A percentile compares a stretch with the other conserved stretches of the same genome.
These are phyloP conservation scores for Periophthalmodon schlosseri DNA, from an alignment of 2,113 vertebrate genomes.

Conservation along the genomic window DNA sequence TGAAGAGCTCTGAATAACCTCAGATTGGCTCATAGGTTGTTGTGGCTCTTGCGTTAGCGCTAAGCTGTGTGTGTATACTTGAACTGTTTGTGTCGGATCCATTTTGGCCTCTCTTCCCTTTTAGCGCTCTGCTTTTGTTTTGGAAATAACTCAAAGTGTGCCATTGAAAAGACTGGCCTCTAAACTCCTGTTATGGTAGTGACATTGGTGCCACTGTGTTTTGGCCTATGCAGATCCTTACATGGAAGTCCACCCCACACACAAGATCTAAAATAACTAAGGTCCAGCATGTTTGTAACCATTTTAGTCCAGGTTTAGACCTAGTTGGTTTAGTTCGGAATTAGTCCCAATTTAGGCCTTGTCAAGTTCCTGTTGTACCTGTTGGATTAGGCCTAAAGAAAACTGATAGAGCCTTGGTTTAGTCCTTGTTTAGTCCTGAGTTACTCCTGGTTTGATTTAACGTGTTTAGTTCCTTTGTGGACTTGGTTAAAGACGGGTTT, in stretches of 20 bases:
- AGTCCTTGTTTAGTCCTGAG: no score
- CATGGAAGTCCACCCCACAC: conserved; percentile 60
- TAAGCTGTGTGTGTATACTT: conserved; percentile 17
- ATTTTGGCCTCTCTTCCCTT: conserved; percentile 49
- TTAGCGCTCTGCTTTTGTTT: conserved; percentile 58
- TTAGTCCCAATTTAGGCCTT: no score
- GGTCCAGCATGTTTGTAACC: not conserved
- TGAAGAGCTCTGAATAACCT: not conserved
- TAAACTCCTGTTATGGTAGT: conserved; percentile 75
- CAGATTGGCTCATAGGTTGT: not conserved
- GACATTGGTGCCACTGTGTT: conserved; percentile 73
- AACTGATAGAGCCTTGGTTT: no score
- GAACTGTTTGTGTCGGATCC: conserved; percentile 36
- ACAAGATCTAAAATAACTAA: not conserved
- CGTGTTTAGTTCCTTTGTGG: no score
- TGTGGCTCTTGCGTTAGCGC: not conserved
- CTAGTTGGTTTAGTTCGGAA: no score
- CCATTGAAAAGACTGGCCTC: conserved; percentile 56
- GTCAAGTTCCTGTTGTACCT: no score
- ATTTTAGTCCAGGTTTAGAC: not conserved
- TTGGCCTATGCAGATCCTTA: conserved; percentile 75
- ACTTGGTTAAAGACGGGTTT: no score
- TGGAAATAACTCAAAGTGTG: conserved; percentile 72
- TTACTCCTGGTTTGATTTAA: no score
- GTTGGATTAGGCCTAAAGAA: no score